phyloP scores from a whole-genome alignment of 2,797 vertebrate species.

The Acomys russatus region DNA sequence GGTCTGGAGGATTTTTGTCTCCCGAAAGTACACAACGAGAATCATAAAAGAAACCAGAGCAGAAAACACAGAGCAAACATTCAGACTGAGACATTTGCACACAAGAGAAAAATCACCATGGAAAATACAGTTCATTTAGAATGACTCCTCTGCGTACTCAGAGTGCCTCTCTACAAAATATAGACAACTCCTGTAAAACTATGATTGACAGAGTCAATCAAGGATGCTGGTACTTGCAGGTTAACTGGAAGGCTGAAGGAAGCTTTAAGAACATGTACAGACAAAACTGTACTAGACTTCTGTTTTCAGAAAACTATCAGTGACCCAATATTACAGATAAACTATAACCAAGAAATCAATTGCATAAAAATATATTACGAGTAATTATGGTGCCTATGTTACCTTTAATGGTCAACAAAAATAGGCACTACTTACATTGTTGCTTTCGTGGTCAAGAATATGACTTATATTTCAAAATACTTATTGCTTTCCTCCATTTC shows the following conservation, averaged over 20 bases:
- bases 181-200: background rate
- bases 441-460: background rate
- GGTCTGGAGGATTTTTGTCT: background rate
- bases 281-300: background rate
- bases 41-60: background rate
- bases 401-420: background rate
- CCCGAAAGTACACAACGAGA: background rate
- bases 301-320: conserved; percentile 2
- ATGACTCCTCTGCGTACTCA: background rate
- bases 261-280: conserved; percentile 28
- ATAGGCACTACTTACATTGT: background rate
- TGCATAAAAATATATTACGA: background rate
- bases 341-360: background rate
- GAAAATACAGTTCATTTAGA: background rate
- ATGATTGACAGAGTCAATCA: background rate
- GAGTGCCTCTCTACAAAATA: background rate
- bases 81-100: background rate
- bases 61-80: background rate
- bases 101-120: background rate
- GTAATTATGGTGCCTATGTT: background rate
- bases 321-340: background rate
- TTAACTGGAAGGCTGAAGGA: background rate
- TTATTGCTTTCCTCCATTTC: background rate
- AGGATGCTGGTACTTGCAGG: background rate
- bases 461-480: background rate